Evolutionary conservation across 2,797 vertebrate genomes (phyloP).

Genomic region (Choloepus didactylus): DNA sequence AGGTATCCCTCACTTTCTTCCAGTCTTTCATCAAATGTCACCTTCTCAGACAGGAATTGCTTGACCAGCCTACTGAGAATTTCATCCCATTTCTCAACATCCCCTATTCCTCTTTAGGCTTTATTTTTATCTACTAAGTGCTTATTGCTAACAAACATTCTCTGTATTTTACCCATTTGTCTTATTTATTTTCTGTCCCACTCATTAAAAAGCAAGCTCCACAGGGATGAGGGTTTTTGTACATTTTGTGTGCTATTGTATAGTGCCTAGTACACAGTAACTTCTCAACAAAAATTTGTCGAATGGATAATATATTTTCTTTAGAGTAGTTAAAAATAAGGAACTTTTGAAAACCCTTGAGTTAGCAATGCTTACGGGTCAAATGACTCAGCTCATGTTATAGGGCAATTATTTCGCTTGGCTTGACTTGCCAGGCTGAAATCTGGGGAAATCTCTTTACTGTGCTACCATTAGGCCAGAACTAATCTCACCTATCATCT

Average conservation of each 20-base stretch:
- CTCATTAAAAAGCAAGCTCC: background rate
- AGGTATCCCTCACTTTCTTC: background rate
- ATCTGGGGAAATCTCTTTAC: background rate
- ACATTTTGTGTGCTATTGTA: background rate
- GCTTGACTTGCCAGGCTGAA: constrained; percentile 9
- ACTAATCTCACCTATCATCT: background rate
- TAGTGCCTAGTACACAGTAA: background rate
- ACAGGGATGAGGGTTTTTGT: background rate
- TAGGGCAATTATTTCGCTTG: background rate
- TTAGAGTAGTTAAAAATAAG: constrained; percentile 49
- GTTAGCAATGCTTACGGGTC: background rate
- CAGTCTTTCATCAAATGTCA: background rate
- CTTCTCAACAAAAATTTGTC: constrained; percentile 21
- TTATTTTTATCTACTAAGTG: background rate
- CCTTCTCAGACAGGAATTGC: background rate
- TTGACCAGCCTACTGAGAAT: background rate
- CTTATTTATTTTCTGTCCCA: background rate
- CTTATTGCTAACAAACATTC: background rate
- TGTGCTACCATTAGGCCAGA: background rate
- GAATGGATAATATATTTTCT: background rate
- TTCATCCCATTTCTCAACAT: background rate
- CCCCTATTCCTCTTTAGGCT: background rate
- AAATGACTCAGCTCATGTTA: background rate
- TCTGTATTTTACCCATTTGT: background rate
- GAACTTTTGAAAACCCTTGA: constrained; percentile 3